phyloP scores from a whole-genome alignment of 2,113 vertebrate genomes.

The Cynopterus brachyotis region DNA sequence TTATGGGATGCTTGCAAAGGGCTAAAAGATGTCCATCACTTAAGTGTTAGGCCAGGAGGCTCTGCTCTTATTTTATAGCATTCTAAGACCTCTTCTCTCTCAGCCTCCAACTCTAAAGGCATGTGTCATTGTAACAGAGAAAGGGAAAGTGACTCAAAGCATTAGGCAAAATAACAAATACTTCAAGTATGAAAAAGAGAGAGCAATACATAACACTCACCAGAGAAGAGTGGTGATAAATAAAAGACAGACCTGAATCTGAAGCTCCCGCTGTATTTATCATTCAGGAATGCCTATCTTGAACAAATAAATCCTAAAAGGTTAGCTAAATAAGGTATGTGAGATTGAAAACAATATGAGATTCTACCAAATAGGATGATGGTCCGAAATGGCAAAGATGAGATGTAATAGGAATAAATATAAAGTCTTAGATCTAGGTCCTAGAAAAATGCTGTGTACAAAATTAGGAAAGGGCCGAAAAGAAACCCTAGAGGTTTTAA shows the following conservation, averaged over 20 bases:
- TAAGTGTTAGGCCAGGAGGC: not conserved
- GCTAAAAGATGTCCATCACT: not conserved
- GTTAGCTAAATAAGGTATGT: not conserved
- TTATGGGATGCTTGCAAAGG: not conserved
- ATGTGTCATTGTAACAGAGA: not conserved
- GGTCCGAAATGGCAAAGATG: not conserved
- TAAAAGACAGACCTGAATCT: not conserved
- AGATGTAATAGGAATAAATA: not conserved
- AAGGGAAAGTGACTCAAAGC: not conserved
- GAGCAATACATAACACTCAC: not conserved
- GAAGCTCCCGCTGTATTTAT: not conserved
- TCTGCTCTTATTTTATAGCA: not conserved
- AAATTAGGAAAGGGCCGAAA: not conserved
- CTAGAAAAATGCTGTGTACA: not conserved
- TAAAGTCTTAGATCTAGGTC: not conserved
- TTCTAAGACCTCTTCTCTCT: not conserved
- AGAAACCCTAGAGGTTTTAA: not conserved
- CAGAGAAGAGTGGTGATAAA: not conserved
- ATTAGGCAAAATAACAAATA: conserved; percentile 4
- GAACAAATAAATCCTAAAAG: not conserved
- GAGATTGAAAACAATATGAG: not conserved
- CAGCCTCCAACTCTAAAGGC: not conserved
- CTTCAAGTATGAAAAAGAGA: not conserved
- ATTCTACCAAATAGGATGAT: not conserved
- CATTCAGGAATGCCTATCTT: not conserved